phyloP scores from a whole-genome alignment of 2,113 vertebrate genomes.

The Actenoides hombroni region DNA sequence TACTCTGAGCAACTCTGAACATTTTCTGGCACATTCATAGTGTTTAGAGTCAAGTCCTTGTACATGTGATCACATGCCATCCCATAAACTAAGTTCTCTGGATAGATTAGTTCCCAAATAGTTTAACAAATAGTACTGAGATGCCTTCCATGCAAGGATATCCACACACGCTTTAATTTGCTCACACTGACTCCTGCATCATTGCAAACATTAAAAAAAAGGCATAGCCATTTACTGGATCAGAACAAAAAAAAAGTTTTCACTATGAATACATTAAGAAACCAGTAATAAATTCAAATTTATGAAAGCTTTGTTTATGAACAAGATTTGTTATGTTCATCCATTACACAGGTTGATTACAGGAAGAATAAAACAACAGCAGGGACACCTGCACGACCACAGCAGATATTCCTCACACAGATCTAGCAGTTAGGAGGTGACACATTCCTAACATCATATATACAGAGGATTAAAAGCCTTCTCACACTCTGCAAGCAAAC shows the following conservation, averaged over 20 bases:
- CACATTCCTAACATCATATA: background rate
- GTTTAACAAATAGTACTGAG: background rate
- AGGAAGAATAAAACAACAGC: background rate
- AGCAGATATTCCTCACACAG: background rate
- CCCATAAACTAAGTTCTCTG: background rate
- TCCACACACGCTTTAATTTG: background rate
- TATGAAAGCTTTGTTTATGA: background rate
- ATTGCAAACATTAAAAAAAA: background rate
- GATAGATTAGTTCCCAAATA: background rate
- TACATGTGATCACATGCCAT: background rate
- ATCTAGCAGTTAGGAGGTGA: background rate
- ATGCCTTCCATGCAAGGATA: background rate
- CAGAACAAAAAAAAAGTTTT: background rate
- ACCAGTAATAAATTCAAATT: background rate
- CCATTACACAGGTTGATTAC: background rate
- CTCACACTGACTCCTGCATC: background rate
- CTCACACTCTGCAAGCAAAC: background rate
- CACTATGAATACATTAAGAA: background rate
- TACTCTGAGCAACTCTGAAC: background rate
- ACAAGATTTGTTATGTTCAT: background rate
- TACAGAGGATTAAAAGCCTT: background rate
- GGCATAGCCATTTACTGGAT: background rate
- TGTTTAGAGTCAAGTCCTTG: background rate
- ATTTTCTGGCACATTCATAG: background rate
- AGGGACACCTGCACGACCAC: background rate